Evolutionary conservation across 1,140 invertebrate genomes (phyloP), one percentile per base, ranked within the genome.

Genomic region (Philopotamus ludificatus): DNA sequence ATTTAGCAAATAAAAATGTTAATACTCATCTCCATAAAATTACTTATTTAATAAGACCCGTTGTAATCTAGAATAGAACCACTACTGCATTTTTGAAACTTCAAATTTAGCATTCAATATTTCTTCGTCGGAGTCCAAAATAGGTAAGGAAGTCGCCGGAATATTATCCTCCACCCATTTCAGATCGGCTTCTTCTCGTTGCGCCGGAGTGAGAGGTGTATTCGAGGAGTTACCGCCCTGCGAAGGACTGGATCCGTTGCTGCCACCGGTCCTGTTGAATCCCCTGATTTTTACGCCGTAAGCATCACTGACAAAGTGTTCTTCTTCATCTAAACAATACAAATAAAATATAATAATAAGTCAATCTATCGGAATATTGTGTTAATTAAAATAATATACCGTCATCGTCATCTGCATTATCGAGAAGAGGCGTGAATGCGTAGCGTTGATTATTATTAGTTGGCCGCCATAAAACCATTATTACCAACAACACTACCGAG

Each of bases 371-470:
- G n/a, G n/a, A n/a, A n/a, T 39, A 41, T 42, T 47, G 25, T 18
- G 4, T 39, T 41, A 4, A 2, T 39, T 8, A 39, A 49, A 23
- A 21, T 15, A 42, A 74, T 16, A 83, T 86, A 34, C 91, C 88
- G 64, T 89, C 86, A 68, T 91, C 91, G 74, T 94, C 92, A 53
- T 90, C 90, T 9, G 89, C 84, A 74, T 91, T 87, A 81, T 97
- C 94, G 4, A 95, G 78, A 18, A 97, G 80, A 42, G 94, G 93
- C 7, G 93, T 94, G 79, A 97, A 97, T 1, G 94, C 94, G 81
- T 95, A 97, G 73, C 93, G 84, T 79, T 97, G 94, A 79, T 97
- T 97, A 75, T 97, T 97, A 73, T 92, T 93, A 1, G 93, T 93
- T 2, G 95, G 95, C 68, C 94, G 79, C 94, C 94, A 97, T 26